Base-by-base conservation (phyloP, 2,113 vertebrate species). In the Danionella cerebrum region DNA sequence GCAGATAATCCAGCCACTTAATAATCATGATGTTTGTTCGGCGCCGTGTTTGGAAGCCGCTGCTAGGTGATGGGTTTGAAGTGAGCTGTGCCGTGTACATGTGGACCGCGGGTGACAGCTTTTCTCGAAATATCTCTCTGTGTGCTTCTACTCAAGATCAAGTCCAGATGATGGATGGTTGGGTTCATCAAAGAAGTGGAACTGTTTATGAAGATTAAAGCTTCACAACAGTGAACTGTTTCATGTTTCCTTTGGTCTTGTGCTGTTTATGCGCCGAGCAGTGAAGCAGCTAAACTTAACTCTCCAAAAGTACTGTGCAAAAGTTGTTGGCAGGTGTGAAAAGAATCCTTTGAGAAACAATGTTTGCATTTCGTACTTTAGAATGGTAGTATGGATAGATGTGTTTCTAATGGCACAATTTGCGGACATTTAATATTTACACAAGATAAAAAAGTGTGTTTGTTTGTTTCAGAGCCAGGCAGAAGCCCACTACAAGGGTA, bases 401-500 rank as follows among this genome's bases (percentile, higher is more conserved):
- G 54, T 9, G 25, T 19, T 21, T 52, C 12, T 50, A 14, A 27
- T 27, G 22, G 3, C 16, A 27, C 9, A 16, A 10, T 4, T 16
- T n/a, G n/a, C n/a, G n/a, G n/a, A n/a, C n/a, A n/a, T n/a, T n/a
- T n/a, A n/a, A n/a, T n/a, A n/a, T n/a, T n/a, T n/a, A n/a, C n/a
- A n/a, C n/a, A n/a, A n/a, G n/a, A n/a, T n/a, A n/a, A n/a, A n/a
- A n/a, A n/a, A n/a, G n/a, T 45, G 27, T 36, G 12, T 64, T 3
- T 64, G 12, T 22, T 36, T 25, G 12, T 48, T 67, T n/a, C 70
- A 93, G 94, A 95, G 89, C 83, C 94, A 96, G 82, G 94, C 94
- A 25, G 93, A 95, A 78, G 91, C 94, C 3, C 94, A 96, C 80
- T 96, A 95, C 86, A 95, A 94, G 82, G 93, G 94, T 11, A 95